A percentile compares a stretch with the other conserved stretches of the same genome.
Conservation (phyloP, 2,888 invertebrate genomes). For the Petrolisthes cinctipes region DNA sequence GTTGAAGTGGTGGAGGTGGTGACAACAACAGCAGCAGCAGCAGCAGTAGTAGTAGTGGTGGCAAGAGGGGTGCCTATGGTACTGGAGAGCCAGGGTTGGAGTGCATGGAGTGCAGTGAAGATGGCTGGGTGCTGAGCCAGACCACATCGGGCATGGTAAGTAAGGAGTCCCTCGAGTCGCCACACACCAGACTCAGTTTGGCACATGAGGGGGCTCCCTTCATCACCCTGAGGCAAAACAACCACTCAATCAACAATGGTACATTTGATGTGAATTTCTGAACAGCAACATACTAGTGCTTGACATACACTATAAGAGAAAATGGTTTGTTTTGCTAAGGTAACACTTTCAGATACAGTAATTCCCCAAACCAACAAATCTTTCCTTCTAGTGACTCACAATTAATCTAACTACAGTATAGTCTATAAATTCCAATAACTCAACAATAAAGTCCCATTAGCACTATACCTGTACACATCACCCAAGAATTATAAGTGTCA, state of each 20-base stretch:
- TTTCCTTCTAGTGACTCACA: neutral
- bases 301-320: no score
- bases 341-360: neutral
- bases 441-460: neutral
- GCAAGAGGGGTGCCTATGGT: constrained; percentile 69
- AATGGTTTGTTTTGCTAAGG: no score
- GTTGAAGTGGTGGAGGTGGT: constrained; percentile 7
- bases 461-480: neutral
- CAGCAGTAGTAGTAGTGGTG: constrained; percentile 38
- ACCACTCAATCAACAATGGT: no score
- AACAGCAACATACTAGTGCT: no score
- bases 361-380: neutral
- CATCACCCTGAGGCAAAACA: constrained; percentile 74
- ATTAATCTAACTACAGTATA: neutral
- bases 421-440: neutral
- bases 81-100: constrained; percentile 71
- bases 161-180: constrained; percentile 76
- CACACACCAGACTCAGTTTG: constrained; percentile 73
- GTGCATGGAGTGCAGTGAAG: constrained; percentile 71
- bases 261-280: no score
- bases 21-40: constrained; percentile 28
- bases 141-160: constrained; percentile 76
- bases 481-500: neutral
- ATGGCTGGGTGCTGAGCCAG: constrained; percentile 75
- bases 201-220: constrained; percentile 79